Conservation (phyloP, 2,797 vertebrate genomes). For the Hemibagrus guttatus region DNA sequence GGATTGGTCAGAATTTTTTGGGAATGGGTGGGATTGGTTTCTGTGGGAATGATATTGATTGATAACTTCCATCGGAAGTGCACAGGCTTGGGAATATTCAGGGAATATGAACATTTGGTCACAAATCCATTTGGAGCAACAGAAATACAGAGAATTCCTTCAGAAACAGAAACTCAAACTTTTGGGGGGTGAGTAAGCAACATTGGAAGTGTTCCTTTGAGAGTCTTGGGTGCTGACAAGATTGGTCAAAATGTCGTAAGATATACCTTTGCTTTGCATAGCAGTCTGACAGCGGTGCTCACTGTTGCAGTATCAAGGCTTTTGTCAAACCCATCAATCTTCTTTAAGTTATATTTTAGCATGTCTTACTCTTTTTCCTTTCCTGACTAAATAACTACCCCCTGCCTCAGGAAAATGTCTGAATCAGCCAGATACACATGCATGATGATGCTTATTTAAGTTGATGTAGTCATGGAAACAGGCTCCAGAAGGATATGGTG, state of each 20-base stretch:
- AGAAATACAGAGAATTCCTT: too few relatives aligned
- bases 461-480: slow-evolving; percentile 30
- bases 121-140: too few relatives aligned
- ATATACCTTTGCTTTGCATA: not conserved
- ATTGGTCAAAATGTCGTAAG: not conserved
- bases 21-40: too few relatives aligned
- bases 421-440: not conserved
- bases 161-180: too few relatives aligned
- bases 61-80: not conserved
- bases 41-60: too few relatives aligned
- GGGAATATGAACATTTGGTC: too few relatives aligned
- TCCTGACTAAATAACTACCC: not conserved
- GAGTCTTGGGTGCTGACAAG: not conserved
- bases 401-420: slow-evolving; percentile 3
- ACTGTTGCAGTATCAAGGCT: not conserved
- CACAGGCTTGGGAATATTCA: not conserved
- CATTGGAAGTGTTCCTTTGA: not conserved
- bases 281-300: not conserved
- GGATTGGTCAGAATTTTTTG: not conserved
- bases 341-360: not conserved
- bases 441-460: slow-evolving; percentile 24
- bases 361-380: not conserved
- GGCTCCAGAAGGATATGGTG: not conserved
- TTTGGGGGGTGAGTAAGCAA: not conserved
- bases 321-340: slow-evolving; percentile 15